Evolutionary conservation across 2,797 vertebrate species (phyloP).

Genomic region (Notoglanidium macrostoma): DNA sequence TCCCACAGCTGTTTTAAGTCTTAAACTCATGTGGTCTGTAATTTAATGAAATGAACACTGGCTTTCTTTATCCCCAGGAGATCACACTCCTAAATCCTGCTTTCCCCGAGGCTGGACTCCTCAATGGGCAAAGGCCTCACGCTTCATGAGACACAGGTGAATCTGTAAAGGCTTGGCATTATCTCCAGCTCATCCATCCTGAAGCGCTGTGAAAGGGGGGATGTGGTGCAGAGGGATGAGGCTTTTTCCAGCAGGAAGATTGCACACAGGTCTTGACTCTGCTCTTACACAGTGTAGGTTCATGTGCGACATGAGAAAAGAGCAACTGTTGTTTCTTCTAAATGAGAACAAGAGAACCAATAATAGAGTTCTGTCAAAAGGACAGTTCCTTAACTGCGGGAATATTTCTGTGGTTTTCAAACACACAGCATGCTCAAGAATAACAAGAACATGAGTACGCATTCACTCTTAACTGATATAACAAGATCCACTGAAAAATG

Average conservation of each 20-base stretch:
- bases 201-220: slow-evolving; percentile 51
- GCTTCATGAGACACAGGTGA: slow-evolving; percentile 63
- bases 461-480: background rate
- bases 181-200: slow-evolving; percentile 63
- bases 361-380: background rate
- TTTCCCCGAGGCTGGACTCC: slow-evolving; percentile 44
- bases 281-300: background rate
- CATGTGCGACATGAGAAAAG: background rate
- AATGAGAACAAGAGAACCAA: background rate
- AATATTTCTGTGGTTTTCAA: background rate
- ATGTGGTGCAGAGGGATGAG: background rate
- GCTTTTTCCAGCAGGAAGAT: background rate
- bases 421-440: background rate
- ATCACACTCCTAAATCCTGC: slow-evolving; percentile 15
- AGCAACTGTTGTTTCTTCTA: background rate
- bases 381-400: background rate
- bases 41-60: slow-evolving; percentile 42
- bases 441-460: background rate
- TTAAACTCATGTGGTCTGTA: slow-evolving; percentile 45
- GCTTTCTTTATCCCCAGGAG: slow-evolving; percentile 32
- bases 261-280: background rate
- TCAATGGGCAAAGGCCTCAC: slow-evolving; percentile 41
- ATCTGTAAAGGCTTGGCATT: slow-evolving; percentile 43
- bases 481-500: too few species aligned
- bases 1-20: slow-evolving; percentile 27